These are phyloP conservation scores for Polydrusus pterygomalis DNA, from an alignment of 2,888 invertebrate genomes.

Conservation along the genomic window DNA sequence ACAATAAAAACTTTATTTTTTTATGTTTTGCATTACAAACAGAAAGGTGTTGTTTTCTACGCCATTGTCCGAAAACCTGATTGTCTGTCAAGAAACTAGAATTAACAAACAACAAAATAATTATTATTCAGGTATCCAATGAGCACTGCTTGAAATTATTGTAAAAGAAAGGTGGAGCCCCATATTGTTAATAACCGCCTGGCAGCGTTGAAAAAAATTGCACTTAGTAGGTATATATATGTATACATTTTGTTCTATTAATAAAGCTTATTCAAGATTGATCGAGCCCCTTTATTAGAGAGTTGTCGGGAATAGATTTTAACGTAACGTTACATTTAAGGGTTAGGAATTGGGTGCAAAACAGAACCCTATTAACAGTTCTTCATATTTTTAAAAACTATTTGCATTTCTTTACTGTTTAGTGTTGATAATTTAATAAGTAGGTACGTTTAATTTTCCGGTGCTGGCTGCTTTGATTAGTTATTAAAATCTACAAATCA, in stretches of 20 bases:
- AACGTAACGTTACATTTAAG: neutral
- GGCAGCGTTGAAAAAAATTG: slow-evolving; percentile 39
- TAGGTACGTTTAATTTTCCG: too few species aligned
- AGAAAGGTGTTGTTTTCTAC: neutral
- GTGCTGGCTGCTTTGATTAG: too few species aligned
- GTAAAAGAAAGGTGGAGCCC: slow-evolving; percentile 46
- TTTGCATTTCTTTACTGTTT: too few species aligned
- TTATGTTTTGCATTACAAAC: too few species aligned
- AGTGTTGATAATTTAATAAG: too few species aligned
- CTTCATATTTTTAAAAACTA: too few species aligned
- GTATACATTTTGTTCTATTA: slow-evolving; percentile 39
- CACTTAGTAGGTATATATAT: slow-evolving; percentile 39
- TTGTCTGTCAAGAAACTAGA: slow-evolving; percentile 18
- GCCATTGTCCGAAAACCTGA: slow-evolving; percentile 5
- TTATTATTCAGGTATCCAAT: slow-evolving; percentile 17
- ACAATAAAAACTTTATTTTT: too few species aligned
- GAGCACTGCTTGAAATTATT: slow-evolving; percentile 31
- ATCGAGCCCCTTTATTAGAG: slow-evolving; percentile 27
- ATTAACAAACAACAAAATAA: slow-evolving; percentile 4
- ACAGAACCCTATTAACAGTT: neutral
- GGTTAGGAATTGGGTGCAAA: neutral
- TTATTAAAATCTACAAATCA: too few species aligned
- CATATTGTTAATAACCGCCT: slow-evolving; percentile 29
- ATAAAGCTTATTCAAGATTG: slow-evolving; percentile 36
- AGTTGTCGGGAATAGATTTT: slow-evolving; percentile 1